Evolutionary conservation across 2,888 invertebrate species (phyloP).

Genomic region (Phytoseiulus persimilis): DNA sequence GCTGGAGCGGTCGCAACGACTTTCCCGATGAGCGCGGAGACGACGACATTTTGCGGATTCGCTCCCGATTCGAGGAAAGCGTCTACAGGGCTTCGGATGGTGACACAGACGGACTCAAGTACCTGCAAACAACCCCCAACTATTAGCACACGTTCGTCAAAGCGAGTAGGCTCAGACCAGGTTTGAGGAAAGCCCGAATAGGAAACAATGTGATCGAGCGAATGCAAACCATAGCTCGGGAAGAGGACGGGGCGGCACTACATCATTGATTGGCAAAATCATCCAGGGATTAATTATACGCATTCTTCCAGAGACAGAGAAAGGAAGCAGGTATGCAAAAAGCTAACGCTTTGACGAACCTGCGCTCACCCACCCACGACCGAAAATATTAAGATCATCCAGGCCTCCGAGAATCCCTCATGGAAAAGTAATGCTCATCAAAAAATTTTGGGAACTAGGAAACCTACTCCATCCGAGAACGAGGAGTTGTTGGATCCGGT

Average conservation of each 20-base stretch:
- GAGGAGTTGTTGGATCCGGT: no score
- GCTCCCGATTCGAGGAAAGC: not conserved
- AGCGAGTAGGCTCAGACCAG: slow-evolving; percentile 12
- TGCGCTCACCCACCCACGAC: slow-evolving; percentile 8
- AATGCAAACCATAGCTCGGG: not conserved
- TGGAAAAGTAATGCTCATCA: no score
- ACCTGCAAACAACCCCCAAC: not conserved
- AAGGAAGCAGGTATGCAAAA: not conserved
- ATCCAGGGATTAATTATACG: not conserved
- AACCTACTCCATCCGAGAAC: no score
- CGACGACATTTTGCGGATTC: not conserved
- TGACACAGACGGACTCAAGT: not conserved
- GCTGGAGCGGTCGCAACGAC: not conserved
- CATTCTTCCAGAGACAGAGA: not conserved
- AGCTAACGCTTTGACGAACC: slow-evolving; percentile 35
- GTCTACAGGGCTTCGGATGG: not conserved
- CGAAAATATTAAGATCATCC: not conserved
- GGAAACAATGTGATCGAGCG: not conserved
- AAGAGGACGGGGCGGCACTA: not conserved
- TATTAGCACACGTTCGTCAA: slow-evolving; percentile 36
- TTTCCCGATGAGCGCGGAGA: not conserved
- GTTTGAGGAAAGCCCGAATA: not conserved
- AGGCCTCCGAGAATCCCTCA: not conserved
- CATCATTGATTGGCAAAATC: not conserved
- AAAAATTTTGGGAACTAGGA: no score